Conservation (phyloP, 2,113 vertebrate species). For the Variabilichromis moorii region DNA sequence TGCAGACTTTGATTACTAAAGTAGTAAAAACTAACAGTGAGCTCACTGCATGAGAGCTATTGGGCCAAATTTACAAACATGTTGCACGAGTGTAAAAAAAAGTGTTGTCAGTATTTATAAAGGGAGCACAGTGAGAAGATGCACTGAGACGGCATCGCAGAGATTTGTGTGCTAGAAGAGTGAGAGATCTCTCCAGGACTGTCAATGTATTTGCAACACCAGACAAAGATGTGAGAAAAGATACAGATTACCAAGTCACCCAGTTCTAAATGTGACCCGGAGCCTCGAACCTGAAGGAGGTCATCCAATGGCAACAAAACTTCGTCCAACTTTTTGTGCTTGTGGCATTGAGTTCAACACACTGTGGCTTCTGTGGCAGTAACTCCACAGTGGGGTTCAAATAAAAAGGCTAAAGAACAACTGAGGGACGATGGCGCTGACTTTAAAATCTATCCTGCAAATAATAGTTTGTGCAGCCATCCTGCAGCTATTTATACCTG, state of each 20-base stretch:
- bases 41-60: no score
- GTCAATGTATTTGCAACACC: background rate
- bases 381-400: background rate
- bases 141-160: background rate
- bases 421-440: accelerated
- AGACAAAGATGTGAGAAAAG: background rate
- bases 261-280: accelerated
- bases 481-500: background rate
- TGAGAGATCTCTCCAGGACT: accelerated
- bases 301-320: background rate
- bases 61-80: background rate
- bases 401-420: background rate
- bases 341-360: background rate
- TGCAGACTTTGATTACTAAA: background rate
- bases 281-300: background rate
- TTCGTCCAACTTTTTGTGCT: background rate
- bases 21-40: background rate
- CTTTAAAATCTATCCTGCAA: background rate
- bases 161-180: background rate
- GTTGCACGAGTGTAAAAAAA: background rate
- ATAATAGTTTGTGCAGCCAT: background rate
- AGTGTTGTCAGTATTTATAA: background rate
- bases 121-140: background rate
- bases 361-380: background rate
- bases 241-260: background rate